Base-by-base conservation (phyloP, 1,140 invertebrate genomes). In the Euglossa dilemma region DNA sequence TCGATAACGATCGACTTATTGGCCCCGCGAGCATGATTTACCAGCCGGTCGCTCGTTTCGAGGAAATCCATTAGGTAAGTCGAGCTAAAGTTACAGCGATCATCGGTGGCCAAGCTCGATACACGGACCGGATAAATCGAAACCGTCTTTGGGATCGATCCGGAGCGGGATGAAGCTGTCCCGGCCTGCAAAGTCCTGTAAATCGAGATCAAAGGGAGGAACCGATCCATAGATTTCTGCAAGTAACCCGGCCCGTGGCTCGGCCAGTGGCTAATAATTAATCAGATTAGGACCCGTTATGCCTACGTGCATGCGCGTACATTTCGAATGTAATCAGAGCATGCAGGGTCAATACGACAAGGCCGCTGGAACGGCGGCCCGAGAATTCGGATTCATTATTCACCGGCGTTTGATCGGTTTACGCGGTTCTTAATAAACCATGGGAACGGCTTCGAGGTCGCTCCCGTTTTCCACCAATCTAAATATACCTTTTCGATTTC, bases 221-320 rank as follows among this genome's bases (percentile, higher is more conserved):
- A 8, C 25, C 43, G 47, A 73, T 77, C 76, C 36, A 72, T 54
- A 52, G 76, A 74, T 84, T 80, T 77, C 75, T 74, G 72, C 70
- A 67, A 80, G 56, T 77, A 59, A 63, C 69, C 78, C 64, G 64
- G 78, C 75, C 79, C 61, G 75, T 81, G 54, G 57, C 66, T 56
- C 80, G 66, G 82, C 76, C 83, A 73, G 59, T 86, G 73, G 84
- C 85, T 85, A 85, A 86, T 86, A 86, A 85, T 86, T 86, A 86
- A 85, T 71, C 83, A 69, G 83, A 85, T 86, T 75, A 85, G 66
- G 73, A 69, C 1, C 85, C 28, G 80, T 85, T 86, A 86, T 75
- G 25, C 23, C 74, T 52, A 64, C 12, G 74, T 52, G 74, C 70
- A 86, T 72, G 85, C 83, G 59, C 56, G 54, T n/a, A 57, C 64